A percentile compares a stretch with the other conserved stretches of the same genome.
Evolutionary conservation across 2,113 vertebrate species (phyloP).

Genomic region (Gambusia affinis): DNA sequence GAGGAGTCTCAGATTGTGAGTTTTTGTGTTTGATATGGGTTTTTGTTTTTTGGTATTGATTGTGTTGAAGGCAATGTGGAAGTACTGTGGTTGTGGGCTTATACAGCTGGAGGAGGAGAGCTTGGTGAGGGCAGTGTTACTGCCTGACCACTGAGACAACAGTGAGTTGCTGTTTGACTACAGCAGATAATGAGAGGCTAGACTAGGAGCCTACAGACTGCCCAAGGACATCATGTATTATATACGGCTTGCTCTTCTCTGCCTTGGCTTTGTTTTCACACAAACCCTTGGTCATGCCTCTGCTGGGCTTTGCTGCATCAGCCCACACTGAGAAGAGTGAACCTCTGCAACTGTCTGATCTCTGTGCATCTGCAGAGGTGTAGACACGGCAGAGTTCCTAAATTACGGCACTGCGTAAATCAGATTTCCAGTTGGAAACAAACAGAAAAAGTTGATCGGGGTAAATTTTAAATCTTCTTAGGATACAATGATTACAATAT

Average conservation of each 20-base stretch:
- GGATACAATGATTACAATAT: conserved; percentile 3
- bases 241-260: conserved; percentile 70
- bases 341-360: conserved; percentile 69
- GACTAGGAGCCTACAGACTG: conserved; percentile 76
- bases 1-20: conserved; percentile 66
- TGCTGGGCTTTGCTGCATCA: conserved; percentile 61
- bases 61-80: conserved; percentile 71
- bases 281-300: conserved; percentile 70
- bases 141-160: conserved; percentile 75
- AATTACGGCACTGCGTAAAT: conserved; percentile 54
- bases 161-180: conserved; percentile 70
- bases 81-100: conserved; percentile 70
- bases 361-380: conserved; percentile 70
- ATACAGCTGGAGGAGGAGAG: conserved; percentile 76
- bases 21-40: conserved; percentile 74
- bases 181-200: conserved; percentile 77
- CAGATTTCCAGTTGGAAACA: conserved; percentile 33
- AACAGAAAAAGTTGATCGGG: background rate
- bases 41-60: conserved; percentile 73
- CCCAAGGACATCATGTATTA: conserved; percentile 80
- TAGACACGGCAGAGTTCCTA: conserved; percentile 48
- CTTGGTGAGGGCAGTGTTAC: conserved; percentile 64
- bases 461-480: background rate
- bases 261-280: conserved; percentile 74
- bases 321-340: conserved; percentile 70